These are phyloP conservation scores for Ceriagrion tenellum DNA, from an alignment of 2,888 invertebrate genomes.

Conservation along the genomic window DNA sequence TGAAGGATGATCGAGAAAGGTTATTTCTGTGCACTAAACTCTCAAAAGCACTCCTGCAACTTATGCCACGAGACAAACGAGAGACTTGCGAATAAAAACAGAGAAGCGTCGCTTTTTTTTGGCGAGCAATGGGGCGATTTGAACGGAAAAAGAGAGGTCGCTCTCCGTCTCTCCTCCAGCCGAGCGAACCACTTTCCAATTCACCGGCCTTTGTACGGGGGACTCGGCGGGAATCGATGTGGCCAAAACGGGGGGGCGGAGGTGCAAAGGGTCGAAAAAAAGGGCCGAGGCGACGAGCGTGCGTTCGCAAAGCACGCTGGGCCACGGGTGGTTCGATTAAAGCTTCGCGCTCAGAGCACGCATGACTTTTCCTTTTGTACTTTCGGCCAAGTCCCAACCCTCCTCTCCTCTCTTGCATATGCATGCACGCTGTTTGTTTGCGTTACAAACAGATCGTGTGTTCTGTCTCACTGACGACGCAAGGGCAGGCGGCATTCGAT, in stretches of 20 bases:
- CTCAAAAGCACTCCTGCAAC: not conserved
- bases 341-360: not conserved
- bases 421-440: not conserved
- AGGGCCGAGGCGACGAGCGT: not conserved
- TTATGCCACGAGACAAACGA: not conserved
- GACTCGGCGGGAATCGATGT: not conserved
- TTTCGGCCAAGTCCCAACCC: not conserved
- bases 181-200: not conserved
- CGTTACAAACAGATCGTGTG: slow-evolving; percentile 16
- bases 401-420: not conserved
- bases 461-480: not conserved
- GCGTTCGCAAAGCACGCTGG: not conserved
- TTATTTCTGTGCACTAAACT: not conserved
- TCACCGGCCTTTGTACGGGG: not conserved
- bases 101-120: not conserved
- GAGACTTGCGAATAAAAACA: not conserved
- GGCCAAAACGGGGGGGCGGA: not conserved
- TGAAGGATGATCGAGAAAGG: too few species aligned
- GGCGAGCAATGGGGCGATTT: not conserved
- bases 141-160: not conserved
- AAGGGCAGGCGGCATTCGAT: not conserved
- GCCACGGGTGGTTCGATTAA: slow-evolving; percentile 17
- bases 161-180: not conserved
- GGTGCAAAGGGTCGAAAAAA: not conserved
- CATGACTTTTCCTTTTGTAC: slow-evolving; percentile 6